Base-by-base conservation (phyloP, 2,797 vertebrate genomes). In the Eleutherodactylus coqui region DNA sequence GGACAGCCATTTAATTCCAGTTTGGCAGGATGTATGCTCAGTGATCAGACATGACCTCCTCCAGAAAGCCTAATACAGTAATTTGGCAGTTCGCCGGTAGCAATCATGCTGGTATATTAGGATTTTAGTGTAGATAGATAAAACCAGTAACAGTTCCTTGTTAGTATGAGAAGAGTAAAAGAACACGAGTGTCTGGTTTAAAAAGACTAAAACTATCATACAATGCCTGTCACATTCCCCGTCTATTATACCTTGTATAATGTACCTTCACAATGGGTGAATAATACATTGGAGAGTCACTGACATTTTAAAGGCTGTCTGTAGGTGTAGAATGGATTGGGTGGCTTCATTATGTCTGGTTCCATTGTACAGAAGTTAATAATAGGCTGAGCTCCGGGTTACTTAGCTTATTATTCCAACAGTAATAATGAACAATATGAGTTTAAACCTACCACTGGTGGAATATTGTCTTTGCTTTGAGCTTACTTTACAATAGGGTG, bases 351-450 rank as follows among this genome's bases (percentile, higher is more conserved):
- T 86, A 82, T 67, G 70, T 43, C 70, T 75, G 78, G 85, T 86
- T 86, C 69, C 75, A 82, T 82, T 82, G 85, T 75, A 82, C 67
- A 73, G 77, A 79, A 86, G 62, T 55, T 86, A 76, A 82, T 82
- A 51, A 82, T 53, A 75, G 55, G 27, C 24, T 64, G 79, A 67
- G 85, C 55, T 67, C 47, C 16, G 45, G 69, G 51, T 27, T 38
- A 55, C 64, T 85, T 85, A 72, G 79, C 64, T 53, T 75, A 67
- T 85, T 77, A 62, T 75, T 75, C 70, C 82, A 62, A 58, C 70
- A 80, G 21, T 51, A 64, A n/a, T 47, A 80, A 85, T 85, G 70
- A 80, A 58, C 34, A 80, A 41, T 70, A 47, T 49, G 70, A 72
- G 64, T 69, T 79, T 62, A 51, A 64, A n/a, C n/a, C n/a, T n/a